These are phyloP conservation scores for Riparia riparia DNA, from an alignment of 2,113 vertebrate genomes.

Conservation along the genomic window DNA sequence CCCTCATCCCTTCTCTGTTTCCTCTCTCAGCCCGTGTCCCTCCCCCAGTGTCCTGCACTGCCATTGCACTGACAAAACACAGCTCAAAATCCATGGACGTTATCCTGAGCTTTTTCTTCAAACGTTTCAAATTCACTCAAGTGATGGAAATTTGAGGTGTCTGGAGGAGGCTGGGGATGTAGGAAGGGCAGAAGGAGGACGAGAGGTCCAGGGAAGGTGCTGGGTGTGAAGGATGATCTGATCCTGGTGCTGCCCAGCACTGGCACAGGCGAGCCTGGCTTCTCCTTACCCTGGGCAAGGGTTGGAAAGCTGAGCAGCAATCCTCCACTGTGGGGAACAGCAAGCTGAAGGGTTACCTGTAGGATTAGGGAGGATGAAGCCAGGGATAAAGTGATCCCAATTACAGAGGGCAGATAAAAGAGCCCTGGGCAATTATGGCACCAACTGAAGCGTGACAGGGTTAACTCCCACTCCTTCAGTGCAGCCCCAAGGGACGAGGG, in stretches of 20 bases:
- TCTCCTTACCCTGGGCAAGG: not conserved
- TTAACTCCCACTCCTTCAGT: not conserved
- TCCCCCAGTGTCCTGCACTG: not conserved
- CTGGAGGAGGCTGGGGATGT: not conserved
- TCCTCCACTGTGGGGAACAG: not conserved
- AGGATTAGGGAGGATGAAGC: not conserved
- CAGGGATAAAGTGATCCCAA: conserved; percentile 11
- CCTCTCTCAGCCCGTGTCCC: not conserved
- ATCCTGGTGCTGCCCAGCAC: not conserved
- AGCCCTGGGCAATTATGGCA: not conserved
- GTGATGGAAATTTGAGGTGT: not conserved
- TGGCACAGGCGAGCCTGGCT: not conserved
- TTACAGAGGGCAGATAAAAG: not conserved
- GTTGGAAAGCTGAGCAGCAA: not conserved
- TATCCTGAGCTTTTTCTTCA: not conserved
- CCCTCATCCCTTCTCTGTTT: not conserved
- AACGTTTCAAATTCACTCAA: not conserved
- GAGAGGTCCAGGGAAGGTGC: not conserved
- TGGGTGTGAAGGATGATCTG: not conserved
- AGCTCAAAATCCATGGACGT: not conserved
- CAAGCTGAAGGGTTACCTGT: not conserved
- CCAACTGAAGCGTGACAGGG: not conserved
- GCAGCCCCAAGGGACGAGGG: not conserved
- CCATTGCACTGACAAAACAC: not conserved
- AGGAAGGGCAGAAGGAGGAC: not conserved